Conservation (phyloP, 2,113 vertebrate species). For the Chinchilla lanigera region DNA sequence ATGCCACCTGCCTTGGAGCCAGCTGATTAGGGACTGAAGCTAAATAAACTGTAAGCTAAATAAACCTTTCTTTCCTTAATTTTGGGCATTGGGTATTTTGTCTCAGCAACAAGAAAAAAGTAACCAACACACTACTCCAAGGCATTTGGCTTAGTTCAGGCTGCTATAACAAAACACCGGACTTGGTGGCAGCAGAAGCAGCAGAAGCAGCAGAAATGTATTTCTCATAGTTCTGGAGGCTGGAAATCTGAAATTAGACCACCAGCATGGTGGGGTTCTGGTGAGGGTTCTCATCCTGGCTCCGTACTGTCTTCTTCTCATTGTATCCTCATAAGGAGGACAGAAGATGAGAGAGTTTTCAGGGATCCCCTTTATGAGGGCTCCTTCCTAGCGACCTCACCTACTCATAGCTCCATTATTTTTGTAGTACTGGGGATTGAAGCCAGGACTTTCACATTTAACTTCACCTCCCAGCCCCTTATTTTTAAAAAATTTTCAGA, state of each 20-base stretch:
- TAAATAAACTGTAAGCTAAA: too few species aligned
- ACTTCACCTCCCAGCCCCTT: neutral
- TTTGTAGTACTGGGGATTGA: neutral
- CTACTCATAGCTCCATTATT: neutral
- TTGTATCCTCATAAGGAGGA: neutral
- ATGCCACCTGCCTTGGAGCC: too few species aligned
- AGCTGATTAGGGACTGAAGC: too few species aligned
- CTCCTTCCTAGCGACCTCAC: neutral
- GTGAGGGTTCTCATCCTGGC: neutral
- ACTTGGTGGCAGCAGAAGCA: neutral
- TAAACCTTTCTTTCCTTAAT: too few species aligned
- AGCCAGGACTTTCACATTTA: neutral
- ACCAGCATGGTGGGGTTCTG: neutral
- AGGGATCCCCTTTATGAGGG: neutral
- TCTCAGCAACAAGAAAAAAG: too few species aligned
- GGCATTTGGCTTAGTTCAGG: neutral
- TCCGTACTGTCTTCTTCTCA: neutral
- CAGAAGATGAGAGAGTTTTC: neutral
- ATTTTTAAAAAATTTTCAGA: neutral
- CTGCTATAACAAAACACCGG: neutral
- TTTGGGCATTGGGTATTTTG: too few species aligned
- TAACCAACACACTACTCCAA: neutral
- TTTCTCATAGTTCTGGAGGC: neutral
- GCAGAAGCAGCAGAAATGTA: neutral
- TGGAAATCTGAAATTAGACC: neutral